phyloP scores from a whole-genome alignment of 2,888 invertebrate species.

The Spodoptera exigua region DNA sequence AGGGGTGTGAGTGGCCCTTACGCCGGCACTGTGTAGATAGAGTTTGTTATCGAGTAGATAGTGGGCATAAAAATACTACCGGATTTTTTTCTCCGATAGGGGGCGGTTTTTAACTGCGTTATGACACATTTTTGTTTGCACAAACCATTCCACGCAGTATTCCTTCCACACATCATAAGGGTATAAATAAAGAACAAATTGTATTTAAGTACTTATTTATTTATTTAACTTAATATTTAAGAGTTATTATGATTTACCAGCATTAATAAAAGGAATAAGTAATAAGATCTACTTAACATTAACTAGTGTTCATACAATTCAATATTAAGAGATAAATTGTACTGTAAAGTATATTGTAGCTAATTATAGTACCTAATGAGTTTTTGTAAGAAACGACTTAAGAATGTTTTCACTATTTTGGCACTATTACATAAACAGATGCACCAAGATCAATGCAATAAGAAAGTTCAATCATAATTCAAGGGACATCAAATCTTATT shows the following conservation, averaged over 20 bases:
- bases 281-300: constrained; percentile 70
- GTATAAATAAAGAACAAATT: constrained; percentile 29
- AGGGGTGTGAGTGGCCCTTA: too few relatives aligned
- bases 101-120: too few relatives aligned
- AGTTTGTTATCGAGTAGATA: too few relatives aligned
- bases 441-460: constrained; percentile 71
- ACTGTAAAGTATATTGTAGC: constrained; percentile 68
- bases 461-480: constrained; percentile 71
- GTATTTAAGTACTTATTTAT: constrained; percentile 78
- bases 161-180: neutral
- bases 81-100: too few relatives aligned
- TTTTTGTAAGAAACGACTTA: constrained; percentile 62
- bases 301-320: constrained; percentile 68
- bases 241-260: constrained; percentile 69
- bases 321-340: constrained; percentile 69
- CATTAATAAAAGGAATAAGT: constrained; percentile 76
- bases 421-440: constrained; percentile 81
- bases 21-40: too few relatives aligned
- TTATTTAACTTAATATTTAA: constrained; percentile 78
- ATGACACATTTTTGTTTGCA: too few relatives aligned
- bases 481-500: constrained; percentile 69
- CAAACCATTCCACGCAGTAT: too few relatives aligned
- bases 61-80: too few relatives aligned
- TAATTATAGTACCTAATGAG: constrained; percentile 67
- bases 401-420: constrained; percentile 74